A percentile compares a stretch with the other conserved stretches of the same genome.
Conservation (phyloP, 2,888 invertebrate genomes). For the Enchytraeus crypticus region DNA sequence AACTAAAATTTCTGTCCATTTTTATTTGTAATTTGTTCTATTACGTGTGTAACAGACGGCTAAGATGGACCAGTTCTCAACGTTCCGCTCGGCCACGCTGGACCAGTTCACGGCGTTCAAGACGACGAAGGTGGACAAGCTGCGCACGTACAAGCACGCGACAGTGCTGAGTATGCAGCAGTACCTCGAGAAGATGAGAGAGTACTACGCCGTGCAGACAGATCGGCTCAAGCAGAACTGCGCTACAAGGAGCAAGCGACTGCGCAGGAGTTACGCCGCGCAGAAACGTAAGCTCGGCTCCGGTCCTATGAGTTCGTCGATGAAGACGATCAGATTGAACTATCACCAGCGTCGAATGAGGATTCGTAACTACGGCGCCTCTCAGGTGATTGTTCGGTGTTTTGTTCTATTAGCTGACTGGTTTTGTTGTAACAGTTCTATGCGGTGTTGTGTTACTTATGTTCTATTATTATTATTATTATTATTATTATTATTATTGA, state of each 20-base stretch:
- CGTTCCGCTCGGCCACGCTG: conserved; percentile 40
- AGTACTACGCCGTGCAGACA: conserved; percentile 86
- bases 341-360: conserved; percentile 89
- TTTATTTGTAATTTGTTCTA: no score
- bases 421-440: no score
- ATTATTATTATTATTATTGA: background rate
- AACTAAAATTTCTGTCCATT: no score
- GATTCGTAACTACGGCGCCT: conserved; percentile 86
- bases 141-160: conserved; percentile 39
- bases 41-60: no score
- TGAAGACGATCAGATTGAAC: conserved; percentile 88
- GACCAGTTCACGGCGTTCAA: conserved; percentile 37
- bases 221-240: conserved; percentile 81
- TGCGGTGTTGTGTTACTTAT: no score
- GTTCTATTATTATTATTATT: background rate
- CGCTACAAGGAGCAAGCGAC: conserved; percentile 84
- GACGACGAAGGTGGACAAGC: conserved; percentile 34
- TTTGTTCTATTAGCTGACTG: background rate
- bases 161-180: conserved; percentile 25
- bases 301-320: conserved; percentile 78
- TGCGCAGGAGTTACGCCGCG: conserved; percentile 78
- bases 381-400: conserved; percentile 39
- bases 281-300: conserved; percentile 81
- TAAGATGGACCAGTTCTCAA: conserved; percentile 37
- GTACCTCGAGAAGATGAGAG: conserved; percentile 64